Evolutionary conservation across 2,797 vertebrate species (phyloP), one percentile per base, ranked within the genome.

Genomic region (Falco berigora): DNA sequence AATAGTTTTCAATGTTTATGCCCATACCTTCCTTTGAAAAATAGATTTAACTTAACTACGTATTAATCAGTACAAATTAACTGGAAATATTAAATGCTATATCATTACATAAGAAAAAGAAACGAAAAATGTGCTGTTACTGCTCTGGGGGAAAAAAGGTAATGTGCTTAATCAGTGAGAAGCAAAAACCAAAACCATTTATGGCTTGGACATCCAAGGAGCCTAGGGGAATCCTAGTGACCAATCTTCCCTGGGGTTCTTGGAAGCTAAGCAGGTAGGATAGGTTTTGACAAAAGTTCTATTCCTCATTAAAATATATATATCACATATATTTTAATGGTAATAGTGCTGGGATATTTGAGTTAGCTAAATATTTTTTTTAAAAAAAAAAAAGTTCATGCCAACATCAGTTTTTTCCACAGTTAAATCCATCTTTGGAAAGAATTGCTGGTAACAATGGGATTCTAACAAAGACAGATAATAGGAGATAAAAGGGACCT

Each of bases 21-120:
- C 46, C 44, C 56, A 69, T 82, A 92, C n/a, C 3, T 66, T 83
- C 64, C n/a, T 92, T 92, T 96, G 74, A 95, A 94, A 97, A 96
- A 83, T 74, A 97, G 80, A 78, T 96, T 97, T 96, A 62, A 38
- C 61, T 96, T 96, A 97, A 88, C 71, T 84, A 78, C 61, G 47
- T 91, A 91, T 92, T 95, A 75, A 90, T 96, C 68, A 84, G 58
- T 72, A 82, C 32, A 95, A 96, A 97, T 97, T 95, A 94, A 34
- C 22, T 82, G 77, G 49, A 58, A 71, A 93, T 80, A 75, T 86
- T 93, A 92, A 95, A 90, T 88, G 34, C 44, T 32, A 24, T 78
- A 83, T 88, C 40, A 87, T 84, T 86, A 67, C 12, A 67, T 16
- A 15, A 68, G 34, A 79, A 50, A 92, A 83, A 86, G 11, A 94